Conservation (phyloP, 23 tunicate species). For the Ascidia mentula region DNA sequence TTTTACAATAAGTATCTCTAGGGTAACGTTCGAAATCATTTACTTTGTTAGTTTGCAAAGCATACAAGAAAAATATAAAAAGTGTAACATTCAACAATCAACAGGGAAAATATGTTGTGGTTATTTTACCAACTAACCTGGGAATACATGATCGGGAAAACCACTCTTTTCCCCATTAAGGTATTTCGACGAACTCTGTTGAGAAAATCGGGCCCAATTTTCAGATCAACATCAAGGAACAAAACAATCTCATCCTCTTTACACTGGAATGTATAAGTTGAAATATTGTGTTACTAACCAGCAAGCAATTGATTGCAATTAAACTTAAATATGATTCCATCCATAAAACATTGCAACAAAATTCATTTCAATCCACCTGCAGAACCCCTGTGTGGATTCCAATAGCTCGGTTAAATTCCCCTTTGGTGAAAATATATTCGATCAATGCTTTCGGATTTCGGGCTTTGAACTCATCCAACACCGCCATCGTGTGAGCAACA, state of each 20-base stretch:
- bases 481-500: slow-evolving; percentile 25
- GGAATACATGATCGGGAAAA: slow-evolving; percentile 79
- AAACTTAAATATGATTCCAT: no score
- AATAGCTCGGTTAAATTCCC: slow-evolving; percentile 75
- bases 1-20: no score
- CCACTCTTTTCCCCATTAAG: slow-evolving; percentile 43
- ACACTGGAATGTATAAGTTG: slow-evolving; percentile 35
- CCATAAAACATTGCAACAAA: no score
- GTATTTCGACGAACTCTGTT: slow-evolving; percentile 63
- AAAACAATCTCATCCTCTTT: slow-evolving; percentile 60
- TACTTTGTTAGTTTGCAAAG: no score
- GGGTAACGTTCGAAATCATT: no score
- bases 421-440: slow-evolving; percentile 55
- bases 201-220: slow-evolving; percentile 55
- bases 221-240: slow-evolving; percentile 74
- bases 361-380: slow-evolving; percentile 32
- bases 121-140: no score
- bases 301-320: no score
- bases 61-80: no score
- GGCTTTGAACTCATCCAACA: slow-evolving; percentile 40
- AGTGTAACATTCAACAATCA: no score
- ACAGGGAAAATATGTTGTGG: no score
- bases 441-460: slow-evolving; percentile 52
- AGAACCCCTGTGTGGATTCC: slow-evolving; percentile 68
- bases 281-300: no score